A percentile compares a stretch with the other conserved stretches of the same genome.
phyloP scores from a whole-genome alignment of 1,140 invertebrate genomes.

The Bathynomus jamesi region DNA sequence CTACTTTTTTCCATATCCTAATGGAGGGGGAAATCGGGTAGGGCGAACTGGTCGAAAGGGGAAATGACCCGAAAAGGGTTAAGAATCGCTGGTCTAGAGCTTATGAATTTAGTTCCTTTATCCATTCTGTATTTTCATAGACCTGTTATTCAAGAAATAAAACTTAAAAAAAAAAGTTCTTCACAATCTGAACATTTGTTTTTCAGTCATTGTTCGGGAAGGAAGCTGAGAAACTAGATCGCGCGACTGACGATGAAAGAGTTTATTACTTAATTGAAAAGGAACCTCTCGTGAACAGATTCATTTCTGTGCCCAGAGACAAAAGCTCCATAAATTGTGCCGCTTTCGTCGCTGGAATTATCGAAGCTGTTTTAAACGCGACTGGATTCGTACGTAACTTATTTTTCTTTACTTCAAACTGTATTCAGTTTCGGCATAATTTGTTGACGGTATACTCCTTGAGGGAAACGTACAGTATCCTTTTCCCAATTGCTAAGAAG shows the following conservation, averaged over 20 bases:
- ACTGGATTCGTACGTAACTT: constrained; percentile 83
- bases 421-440: not conserved
- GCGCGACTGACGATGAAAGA: constrained; percentile 94
- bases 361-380: constrained; percentile 89
- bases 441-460: not conserved
- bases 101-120: too few relatives aligned
- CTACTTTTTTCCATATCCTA: too few relatives aligned
- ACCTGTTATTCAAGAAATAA: too few relatives aligned
- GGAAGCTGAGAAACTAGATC: constrained; percentile 96
- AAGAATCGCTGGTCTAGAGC: too few relatives aligned
- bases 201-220: constrained; percentile 84
- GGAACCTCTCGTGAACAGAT: constrained; percentile 93
- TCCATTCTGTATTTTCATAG: too few relatives aligned
- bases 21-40: too few relatives aligned
- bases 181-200: too few relatives aligned
- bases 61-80: too few relatives aligned
- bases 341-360: constrained; percentile 95
- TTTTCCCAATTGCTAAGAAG: not conserved
- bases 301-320: constrained; percentile 95
- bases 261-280: constrained; percentile 99
- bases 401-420: too few relatives aligned
- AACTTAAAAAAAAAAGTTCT: too few relatives aligned
- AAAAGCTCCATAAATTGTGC: constrained; percentile 96
- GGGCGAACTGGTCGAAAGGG: too few relatives aligned
- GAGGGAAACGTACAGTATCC: too few relatives aligned